Evolutionary conservation across 2,888 invertebrate genomes (phyloP).

Genomic region (Bellardia pandia): DNA sequence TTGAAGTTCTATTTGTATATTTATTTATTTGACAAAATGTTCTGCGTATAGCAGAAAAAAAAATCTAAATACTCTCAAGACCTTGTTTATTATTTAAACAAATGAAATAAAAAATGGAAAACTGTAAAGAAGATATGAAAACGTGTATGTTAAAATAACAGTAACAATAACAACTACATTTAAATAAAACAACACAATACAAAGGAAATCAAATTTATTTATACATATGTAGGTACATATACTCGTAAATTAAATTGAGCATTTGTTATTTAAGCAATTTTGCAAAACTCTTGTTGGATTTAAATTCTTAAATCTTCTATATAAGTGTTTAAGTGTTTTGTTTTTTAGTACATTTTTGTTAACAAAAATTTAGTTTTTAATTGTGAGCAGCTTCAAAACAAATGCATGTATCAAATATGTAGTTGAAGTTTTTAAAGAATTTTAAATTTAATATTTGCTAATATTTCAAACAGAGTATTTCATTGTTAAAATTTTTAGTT

Average conservation of each 20-base stretch:
- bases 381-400: too few species aligned
- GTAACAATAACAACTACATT: neutral
- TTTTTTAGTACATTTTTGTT: too few species aligned
- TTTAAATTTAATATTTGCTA: too few species aligned
- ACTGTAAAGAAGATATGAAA: neutral
- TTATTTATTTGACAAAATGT: neutral
- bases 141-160: neutral
- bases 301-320: neutral
- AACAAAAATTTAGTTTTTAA: too few species aligned
- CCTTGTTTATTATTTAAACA: constrained; percentile 1
- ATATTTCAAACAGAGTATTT: too few species aligned
- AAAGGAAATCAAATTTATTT: constrained; percentile 1
- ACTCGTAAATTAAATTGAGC: neutral
- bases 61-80: neutral
- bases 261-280: constrained; percentile 21
- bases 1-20: neutral
- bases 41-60: constrained; percentile 5
- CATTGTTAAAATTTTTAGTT: too few species aligned
- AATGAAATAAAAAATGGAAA: neutral
- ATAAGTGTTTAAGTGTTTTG: neutral
- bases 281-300: constrained; percentile 6
- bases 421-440: too few species aligned
- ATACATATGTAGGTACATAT: neutral
- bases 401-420: too few species aligned
- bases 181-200: neutral